These are phyloP conservation scores for Brenthis ino DNA, from an alignment of 2,888 invertebrate species.

Conservation along the genomic window DNA sequence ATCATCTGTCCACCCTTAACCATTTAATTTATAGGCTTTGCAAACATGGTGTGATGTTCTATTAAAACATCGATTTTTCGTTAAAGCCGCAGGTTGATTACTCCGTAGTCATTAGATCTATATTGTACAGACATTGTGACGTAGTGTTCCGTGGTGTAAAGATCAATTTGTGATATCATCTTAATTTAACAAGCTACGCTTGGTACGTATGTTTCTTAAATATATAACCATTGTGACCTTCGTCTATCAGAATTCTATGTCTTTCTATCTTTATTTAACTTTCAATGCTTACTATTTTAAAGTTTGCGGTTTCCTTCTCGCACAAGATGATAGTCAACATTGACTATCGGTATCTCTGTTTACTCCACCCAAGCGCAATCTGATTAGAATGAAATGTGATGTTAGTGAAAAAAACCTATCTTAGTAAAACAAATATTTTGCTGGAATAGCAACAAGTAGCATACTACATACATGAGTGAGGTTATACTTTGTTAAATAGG, in stretches of 20 bases:
- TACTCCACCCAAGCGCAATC: too few relatives aligned
- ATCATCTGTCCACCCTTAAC: conserved; percentile 13
- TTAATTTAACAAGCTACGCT: conserved; percentile 1
- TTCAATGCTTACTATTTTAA: too few relatives aligned
- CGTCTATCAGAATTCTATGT: not conserved
- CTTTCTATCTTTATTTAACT: too few relatives aligned
- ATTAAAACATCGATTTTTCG: conserved; percentile 66
- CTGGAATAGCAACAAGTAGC: too few relatives aligned
- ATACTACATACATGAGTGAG: too few relatives aligned
- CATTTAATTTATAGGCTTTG: conserved; percentile 11
- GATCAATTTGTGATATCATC: conserved; percentile 8
- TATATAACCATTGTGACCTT: not conserved
- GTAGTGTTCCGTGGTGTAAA: conserved; percentile 17
- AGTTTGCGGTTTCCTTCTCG: too few relatives aligned
- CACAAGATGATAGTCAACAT: too few relatives aligned
- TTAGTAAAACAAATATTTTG: too few relatives aligned
- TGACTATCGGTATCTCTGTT: too few relatives aligned
- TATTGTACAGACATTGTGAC: conserved; percentile 15
- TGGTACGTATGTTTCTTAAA: conserved; percentile 1
- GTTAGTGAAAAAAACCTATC: too few relatives aligned
- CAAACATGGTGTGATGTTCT: conserved; percentile 36
- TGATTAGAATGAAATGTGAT: too few relatives aligned
- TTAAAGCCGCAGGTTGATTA: conserved; percentile 48
- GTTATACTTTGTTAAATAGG: too few relatives aligned
- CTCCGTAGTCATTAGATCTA: conserved; percentile 19